Conservation (phyloP, 53 echinoderm and acorn worm species). For the Echinarachnius parma region DNA sequence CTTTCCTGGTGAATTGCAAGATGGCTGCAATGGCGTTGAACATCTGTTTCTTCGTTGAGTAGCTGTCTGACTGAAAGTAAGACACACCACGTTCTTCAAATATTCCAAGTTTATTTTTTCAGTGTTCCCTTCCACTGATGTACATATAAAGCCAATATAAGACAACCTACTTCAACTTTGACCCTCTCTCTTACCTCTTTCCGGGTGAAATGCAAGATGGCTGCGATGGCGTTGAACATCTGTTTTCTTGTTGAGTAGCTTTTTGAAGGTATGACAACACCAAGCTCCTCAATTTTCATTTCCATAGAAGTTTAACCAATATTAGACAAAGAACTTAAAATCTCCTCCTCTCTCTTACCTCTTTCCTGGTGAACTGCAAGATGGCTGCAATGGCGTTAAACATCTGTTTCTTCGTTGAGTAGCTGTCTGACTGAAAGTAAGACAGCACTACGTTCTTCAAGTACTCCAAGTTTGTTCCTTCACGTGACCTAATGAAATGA, state of each 20-base stretch:
- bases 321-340: too few species aligned
- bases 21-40: constrained; percentile 91
- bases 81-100: constrained; percentile 92
- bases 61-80: constrained; percentile 81
- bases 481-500: constrained; percentile 72
- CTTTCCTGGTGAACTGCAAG: constrained; percentile 84
- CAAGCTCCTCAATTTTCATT: too few species aligned
- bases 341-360: constrained; percentile 79
- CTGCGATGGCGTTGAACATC: constrained; percentile 90
- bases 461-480: constrained; percentile 95
- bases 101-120: constrained; percentile 96
- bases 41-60: constrained; percentile 83
- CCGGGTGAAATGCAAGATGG: constrained; percentile 86
- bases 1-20: constrained; percentile 84
- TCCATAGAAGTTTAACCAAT: too few species aligned
- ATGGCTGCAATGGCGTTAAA: constrained; percentile 91
- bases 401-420: constrained; percentile 83
- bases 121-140: too few species aligned
- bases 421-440: constrained; percentile 81
- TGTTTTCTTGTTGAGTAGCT: constrained; percentile 60
- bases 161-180: too few species aligned
- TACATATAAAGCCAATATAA: too few species aligned
- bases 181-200: constrained; percentile 94
- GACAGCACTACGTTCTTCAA: constrained; percentile 93
- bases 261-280: neutral